These are phyloP conservation scores for Drosophila yooni DNA, from an alignment of 2,888 invertebrate genomes.

Conservation along the genomic window DNA sequence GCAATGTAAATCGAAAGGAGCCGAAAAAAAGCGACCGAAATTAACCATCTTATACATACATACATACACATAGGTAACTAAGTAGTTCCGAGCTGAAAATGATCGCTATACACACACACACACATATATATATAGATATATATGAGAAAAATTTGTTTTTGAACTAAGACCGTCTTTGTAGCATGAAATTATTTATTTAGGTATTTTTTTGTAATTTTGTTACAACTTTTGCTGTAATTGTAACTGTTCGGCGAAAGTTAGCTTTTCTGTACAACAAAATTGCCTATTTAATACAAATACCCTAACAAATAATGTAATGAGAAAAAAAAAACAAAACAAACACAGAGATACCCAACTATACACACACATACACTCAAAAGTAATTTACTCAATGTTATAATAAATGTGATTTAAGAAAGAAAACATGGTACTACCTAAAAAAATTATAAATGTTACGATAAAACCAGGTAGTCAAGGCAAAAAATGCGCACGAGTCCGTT, in stretches of 20 bases:
- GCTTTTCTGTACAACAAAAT: slow-evolving; percentile 64
- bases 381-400: slow-evolving; percentile 79
- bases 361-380: slow-evolving; percentile 71
- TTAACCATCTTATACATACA: slow-evolving; percentile 12
- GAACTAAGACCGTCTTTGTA: slow-evolving; percentile 58
- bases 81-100: slow-evolving; percentile 14
- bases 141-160: slow-evolving; percentile 44
- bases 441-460: slow-evolving; percentile 56
- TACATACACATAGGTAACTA: slow-evolving; percentile 12
- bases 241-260: slow-evolving; percentile 64
- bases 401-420: slow-evolving; percentile 79
- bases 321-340: slow-evolving; percentile 15
- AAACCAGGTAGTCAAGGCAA: slow-evolving; percentile 50
- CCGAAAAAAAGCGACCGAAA: slow-evolving; percentile 18
- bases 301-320: slow-evolving; percentile 44
- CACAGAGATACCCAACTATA: slow-evolving; percentile 55
- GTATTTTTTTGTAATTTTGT: slow-evolving; percentile 68
- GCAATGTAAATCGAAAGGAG: slow-evolving; percentile 56
- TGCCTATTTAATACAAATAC: slow-evolving; percentile 60
- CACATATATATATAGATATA: not conserved
- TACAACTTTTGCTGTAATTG: slow-evolving; percentile 60
- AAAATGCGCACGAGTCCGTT: slow-evolving; percentile 28
- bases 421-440: slow-evolving; percentile 70
- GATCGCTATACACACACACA: not conserved
- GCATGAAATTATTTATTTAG: slow-evolving; percentile 74